These are phyloP conservation scores for Heliothis subflexa DNA, from an alignment of 1,140 invertebrate species.

Conservation along the genomic window DNA sequence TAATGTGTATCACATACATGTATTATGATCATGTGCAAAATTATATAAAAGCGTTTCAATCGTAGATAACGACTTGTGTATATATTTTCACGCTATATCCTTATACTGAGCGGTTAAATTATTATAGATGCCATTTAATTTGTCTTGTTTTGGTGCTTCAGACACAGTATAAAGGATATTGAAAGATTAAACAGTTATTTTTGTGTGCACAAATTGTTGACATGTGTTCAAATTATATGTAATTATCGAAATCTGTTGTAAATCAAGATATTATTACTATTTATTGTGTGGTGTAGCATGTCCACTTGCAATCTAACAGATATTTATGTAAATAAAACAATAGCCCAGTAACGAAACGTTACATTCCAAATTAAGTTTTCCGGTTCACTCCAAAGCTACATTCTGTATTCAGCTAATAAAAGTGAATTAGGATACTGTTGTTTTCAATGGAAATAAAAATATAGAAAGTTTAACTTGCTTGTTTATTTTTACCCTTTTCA, in stretches of 20 bases:
- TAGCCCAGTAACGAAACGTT: slow-evolving; percentile 71
- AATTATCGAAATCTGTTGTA: slow-evolving; percentile 55
- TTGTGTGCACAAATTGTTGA: slow-evolving; percentile 54
- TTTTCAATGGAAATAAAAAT: slow-evolving; percentile 82
- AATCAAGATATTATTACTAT: slow-evolving; percentile 47
- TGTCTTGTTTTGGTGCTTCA: slow-evolving; percentile 61
- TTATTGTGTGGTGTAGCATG: slow-evolving; percentile 65
- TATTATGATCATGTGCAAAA: slow-evolving; percentile 77
- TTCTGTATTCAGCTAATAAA: slow-evolving; percentile 63
- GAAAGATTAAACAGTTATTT: slow-evolving; percentile 59
- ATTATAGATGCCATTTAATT: slow-evolving; percentile 54
- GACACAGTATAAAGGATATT: slow-evolving; percentile 52
- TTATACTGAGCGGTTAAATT: slow-evolving; percentile 43
- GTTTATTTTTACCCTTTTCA: slow-evolving; percentile 16
- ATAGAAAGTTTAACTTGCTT: slow-evolving; percentile 72
- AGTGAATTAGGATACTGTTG: slow-evolving; percentile 81
- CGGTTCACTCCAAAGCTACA: slow-evolving; percentile 64
- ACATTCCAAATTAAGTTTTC: slow-evolving; percentile 77
- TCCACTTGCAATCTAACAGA: slow-evolving; percentile 50
- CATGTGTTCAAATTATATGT: slow-evolving; percentile 59
- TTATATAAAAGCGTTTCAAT: slow-evolving; percentile 73
- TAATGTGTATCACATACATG: slow-evolving; percentile 73
- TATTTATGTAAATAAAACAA: slow-evolving; percentile 72
- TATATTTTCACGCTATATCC: slow-evolving; percentile 61
- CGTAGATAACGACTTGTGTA: slow-evolving; percentile 63